Evolutionary conservation across 2,888 invertebrate genomes (phyloP).

Genomic region (Holacanthella duospinosa): DNA sequence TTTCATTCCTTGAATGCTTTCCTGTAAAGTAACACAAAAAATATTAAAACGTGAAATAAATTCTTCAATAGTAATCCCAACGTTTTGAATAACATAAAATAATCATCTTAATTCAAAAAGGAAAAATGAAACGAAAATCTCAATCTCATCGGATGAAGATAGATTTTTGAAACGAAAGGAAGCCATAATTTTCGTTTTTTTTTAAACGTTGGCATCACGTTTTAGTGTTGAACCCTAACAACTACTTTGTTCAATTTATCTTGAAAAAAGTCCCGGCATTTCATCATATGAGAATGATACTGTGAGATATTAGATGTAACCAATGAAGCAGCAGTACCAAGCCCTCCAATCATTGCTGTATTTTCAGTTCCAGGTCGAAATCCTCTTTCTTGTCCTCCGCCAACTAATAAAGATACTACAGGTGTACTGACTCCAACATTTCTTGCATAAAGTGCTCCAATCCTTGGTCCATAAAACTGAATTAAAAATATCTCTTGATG

Average conservation of each 20-base stretch:
- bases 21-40: too few relatives aligned
- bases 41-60: too few relatives aligned
- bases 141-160: too few relatives aligned
- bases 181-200: too few relatives aligned
- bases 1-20: conserved; percentile 39
- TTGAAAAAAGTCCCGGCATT: conserved; percentile 44
- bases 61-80: too few relatives aligned
- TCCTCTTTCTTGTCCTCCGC: conserved; percentile 50
- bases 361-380: conserved; percentile 52
- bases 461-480: conserved; percentile 51
- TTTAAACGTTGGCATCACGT: too few relatives aligned
- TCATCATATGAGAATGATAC: conserved; percentile 36
- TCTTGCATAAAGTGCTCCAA: conserved; percentile 47
- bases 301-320: conserved; percentile 41
- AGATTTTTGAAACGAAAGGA: too few relatives aligned
- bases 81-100: too few relatives aligned
- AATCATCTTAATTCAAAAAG: too few relatives aligned
- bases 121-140: too few relatives aligned
- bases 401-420: conserved; percentile 45
- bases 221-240: too few relatives aligned
- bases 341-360: conserved; percentile 49
- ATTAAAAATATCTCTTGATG: background rate
- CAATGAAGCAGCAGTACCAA: conserved; percentile 47
- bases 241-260: conserved; percentile 41
- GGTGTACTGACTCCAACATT: conserved; percentile 39